Conservation (phyloP, 2,113 vertebrate species). For the Indri indri region DNA sequence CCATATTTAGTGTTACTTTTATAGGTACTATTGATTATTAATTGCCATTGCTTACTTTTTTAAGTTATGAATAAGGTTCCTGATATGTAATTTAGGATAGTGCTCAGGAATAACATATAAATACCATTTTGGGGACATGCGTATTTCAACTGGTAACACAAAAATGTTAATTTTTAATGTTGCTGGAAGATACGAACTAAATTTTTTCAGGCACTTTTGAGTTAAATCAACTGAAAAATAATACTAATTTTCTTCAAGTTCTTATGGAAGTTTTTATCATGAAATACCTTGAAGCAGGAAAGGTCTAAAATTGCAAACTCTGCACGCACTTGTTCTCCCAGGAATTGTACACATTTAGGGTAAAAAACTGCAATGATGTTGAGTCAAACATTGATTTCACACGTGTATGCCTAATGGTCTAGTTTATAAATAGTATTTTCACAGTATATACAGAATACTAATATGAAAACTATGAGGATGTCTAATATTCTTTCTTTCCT, state of each 20-base stretch:
- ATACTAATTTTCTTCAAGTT: constrained; percentile 33
- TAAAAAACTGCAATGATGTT: not conserved
- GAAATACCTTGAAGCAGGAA: constrained; percentile 17
- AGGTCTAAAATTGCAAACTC: not conserved
- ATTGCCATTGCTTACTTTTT: not conserved
- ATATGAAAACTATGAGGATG: not conserved
- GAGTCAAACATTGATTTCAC: not conserved
- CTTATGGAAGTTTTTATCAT: not conserved
- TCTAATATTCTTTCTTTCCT: not conserved
- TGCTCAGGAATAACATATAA: not conserved
- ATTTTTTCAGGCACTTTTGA: constrained; percentile 21
- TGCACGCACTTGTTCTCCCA: not conserved
- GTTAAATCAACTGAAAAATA: constrained; percentile 46
- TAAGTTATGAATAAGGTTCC: not conserved
- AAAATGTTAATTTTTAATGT: not conserved
- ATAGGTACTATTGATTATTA: not conserved
- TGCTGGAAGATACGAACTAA: not conserved
- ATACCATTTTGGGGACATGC: not conserved
- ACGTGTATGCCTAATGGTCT: not conserved
- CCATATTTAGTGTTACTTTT: not conserved
- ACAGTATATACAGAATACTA: not conserved
- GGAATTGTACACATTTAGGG: not conserved
- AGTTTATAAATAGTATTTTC: not conserved
- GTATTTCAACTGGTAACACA: not conserved
- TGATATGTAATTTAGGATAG: not conserved